A percentile compares a stretch with the other conserved stretches of the same genome.
These are phyloP conservation scores for Venustaconcha ellipsiformis DNA, from an alignment of 1,140 invertebrate genomes.

Conservation along the genomic window DNA sequence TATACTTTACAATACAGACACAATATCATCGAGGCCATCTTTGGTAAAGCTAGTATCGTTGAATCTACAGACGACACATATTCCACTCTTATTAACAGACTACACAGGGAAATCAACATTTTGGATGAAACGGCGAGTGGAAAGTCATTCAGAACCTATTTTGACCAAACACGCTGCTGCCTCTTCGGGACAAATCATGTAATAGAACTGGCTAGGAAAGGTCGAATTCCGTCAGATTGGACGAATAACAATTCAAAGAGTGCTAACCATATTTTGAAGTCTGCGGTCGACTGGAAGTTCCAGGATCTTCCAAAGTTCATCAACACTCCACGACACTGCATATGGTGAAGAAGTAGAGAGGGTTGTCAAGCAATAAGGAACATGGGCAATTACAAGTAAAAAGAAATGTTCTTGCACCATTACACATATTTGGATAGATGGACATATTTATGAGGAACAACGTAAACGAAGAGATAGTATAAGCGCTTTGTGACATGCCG, in stretches of 20 bases:
- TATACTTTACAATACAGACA: neutral
- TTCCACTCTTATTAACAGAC: neutral
- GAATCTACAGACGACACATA: slow-evolving; percentile 6
- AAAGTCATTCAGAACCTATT: slow-evolving; percentile 8
- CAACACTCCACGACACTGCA: slow-evolving; percentile 6
- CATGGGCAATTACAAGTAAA: slow-evolving; percentile 15
- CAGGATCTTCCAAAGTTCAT: slow-evolving; percentile 15
- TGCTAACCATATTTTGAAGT: slow-evolving; percentile 21
- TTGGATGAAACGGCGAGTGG: neutral
- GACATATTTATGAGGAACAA: too few species aligned
- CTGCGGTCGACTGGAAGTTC: slow-evolving; percentile 11
- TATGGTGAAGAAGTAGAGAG: slow-evolving; percentile 17
- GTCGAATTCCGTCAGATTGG: slow-evolving; percentile 2
- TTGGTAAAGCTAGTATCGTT: neutral
- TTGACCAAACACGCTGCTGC: neutral
- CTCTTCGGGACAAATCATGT: neutral
- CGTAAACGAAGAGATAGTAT: too few species aligned
- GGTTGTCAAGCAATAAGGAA: slow-evolving; percentile 5
- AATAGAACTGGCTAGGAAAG: neutral
- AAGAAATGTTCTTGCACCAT: slow-evolving; percentile 1
- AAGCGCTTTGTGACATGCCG: too few species aligned
- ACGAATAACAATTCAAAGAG: slow-evolving; percentile 25
- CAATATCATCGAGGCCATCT: neutral
- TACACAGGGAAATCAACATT: neutral
- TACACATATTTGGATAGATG: too few species aligned